phyloP scores from a whole-genome alignment of 1,140 invertebrate species.

The Drosophila sturtevanti region DNA sequence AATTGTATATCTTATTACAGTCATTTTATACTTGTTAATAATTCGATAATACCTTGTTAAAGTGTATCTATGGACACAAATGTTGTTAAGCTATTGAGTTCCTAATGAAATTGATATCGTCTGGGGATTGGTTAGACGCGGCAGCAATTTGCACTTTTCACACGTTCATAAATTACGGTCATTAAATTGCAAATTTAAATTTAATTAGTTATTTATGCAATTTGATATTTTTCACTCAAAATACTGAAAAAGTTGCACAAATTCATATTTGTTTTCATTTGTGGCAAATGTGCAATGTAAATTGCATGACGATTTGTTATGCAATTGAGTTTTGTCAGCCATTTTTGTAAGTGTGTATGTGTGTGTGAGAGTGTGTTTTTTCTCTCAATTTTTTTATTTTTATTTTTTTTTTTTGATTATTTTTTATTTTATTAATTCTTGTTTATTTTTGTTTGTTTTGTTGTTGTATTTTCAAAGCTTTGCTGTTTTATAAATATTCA shows the following conservation, averaged over 20 bases:
- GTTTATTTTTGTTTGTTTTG: constrained; percentile 32
- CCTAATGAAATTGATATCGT: background rate
- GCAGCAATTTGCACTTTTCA: constrained; percentile 64
- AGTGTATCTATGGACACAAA: background rate
- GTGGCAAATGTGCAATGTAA: constrained; percentile 66
- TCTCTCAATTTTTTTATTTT: constrained; percentile 4
- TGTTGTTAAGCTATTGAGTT: background rate
- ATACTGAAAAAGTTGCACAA: constrained; percentile 23
- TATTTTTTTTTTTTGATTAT: constrained; percentile 20
- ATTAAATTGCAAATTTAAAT: constrained; percentile 74
- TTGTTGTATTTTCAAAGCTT: constrained; percentile 32
- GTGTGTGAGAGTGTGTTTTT: no score
- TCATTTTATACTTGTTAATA: no score
- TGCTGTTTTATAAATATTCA: constrained; percentile 62
- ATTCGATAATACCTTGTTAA: background rate
- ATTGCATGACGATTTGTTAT: constrained; percentile 73
- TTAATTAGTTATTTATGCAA: constrained; percentile 80
- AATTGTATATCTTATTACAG: no score
- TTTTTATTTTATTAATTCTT: constrained; percentile 24
- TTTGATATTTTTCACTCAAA: constrained; percentile 64
- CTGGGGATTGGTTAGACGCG: background rate
- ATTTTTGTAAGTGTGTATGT: background rate
- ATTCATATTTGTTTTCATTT: constrained; percentile 65
- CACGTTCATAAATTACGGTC: constrained; percentile 73
- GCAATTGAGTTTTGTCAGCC: constrained; percentile 52